Conservation (phyloP, 2,113 vertebrate genomes). For the Phalacrocorax pelagicus region DNA sequence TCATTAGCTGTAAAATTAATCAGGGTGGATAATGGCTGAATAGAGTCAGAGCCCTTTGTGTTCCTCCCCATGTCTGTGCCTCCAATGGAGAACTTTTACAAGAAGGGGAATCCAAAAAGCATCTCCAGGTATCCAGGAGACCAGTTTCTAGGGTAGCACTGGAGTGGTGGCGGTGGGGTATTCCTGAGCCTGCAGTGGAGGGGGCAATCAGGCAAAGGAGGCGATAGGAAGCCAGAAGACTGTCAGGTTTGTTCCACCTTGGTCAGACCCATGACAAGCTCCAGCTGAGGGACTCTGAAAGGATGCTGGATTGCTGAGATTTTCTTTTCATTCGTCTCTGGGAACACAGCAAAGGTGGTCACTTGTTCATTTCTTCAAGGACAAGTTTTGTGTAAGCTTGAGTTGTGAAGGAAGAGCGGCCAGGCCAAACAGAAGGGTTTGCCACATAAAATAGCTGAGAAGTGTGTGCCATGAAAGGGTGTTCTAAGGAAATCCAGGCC, state of each 20-base stretch:
- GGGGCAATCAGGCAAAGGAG: background rate
- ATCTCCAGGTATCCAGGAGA: background rate
- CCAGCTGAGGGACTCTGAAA: background rate
- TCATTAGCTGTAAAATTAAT: conserved; percentile 74
- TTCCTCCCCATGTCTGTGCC: background rate
- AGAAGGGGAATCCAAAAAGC: background rate
- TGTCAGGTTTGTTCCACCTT: background rate
- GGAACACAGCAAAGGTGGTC: background rate
- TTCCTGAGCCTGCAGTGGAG: background rate
- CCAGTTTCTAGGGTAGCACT: background rate
- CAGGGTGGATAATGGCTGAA: conserved; percentile 43
- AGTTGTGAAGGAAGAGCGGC: background rate
- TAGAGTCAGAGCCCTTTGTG: conserved; percentile 14
- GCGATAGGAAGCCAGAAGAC: background rate
- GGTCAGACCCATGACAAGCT: background rate
- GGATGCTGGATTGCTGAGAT: background rate
- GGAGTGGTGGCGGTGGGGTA: too few species aligned
- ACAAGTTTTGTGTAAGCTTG: background rate
- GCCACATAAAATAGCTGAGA: background rate
- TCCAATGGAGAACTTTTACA: background rate
- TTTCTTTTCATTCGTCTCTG: background rate
- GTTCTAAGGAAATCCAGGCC: background rate
- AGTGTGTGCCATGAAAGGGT: background rate
- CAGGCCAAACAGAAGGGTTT: background rate
- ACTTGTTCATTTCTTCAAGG: background rate